phyloP scores from a whole-genome alignment of 1,140 invertebrate genomes.

The Proctacanthus coquilletti region DNA sequence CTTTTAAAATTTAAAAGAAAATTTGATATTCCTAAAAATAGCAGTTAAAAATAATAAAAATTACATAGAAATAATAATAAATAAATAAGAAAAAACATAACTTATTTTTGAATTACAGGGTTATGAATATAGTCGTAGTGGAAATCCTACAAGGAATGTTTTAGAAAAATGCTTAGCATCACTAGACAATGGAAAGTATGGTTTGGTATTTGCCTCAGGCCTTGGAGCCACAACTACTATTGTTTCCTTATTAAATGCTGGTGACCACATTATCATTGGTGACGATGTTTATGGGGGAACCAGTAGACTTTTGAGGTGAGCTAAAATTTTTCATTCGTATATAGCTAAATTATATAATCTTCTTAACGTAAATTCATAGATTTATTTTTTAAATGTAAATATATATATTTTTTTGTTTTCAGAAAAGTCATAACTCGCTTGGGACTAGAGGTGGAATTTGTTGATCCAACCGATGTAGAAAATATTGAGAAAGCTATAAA shows the following conservation, averaged over 20 bases:
- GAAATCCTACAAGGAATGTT: slow-evolving; percentile 84
- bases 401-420: slow-evolving; percentile 12
- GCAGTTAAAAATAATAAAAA: no score
- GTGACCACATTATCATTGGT: slow-evolving; percentile 82
- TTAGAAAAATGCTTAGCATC: slow-evolving; percentile 82
- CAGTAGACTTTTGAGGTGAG: slow-evolving; percentile 35
- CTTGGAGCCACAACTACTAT: slow-evolving; percentile 70
- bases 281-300: slow-evolving; percentile 97
- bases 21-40: no score
- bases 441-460: slow-evolving; percentile 59
- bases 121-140: slow-evolving; percentile 85
- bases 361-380: not conserved
- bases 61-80: no score
- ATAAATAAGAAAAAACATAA: no score
- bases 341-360: not conserved
- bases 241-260: slow-evolving; percentile 54
- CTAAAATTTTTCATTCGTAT: slow-evolving; percentile 5
- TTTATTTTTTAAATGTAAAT: not conserved
- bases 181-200: slow-evolving; percentile 80
- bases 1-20: no score
- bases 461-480: slow-evolving; percentile 60
- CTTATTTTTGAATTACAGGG: slow-evolving; percentile 37
- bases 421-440: slow-evolving; percentile 46
- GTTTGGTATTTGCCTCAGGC: slow-evolving; percentile 76
- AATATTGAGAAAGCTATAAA: slow-evolving; percentile 54